A percentile compares a stretch with the other conserved stretches of the same genome.
Conservation (phyloP, 2,113 vertebrate species). For the Hoplias malabaricus region DNA sequence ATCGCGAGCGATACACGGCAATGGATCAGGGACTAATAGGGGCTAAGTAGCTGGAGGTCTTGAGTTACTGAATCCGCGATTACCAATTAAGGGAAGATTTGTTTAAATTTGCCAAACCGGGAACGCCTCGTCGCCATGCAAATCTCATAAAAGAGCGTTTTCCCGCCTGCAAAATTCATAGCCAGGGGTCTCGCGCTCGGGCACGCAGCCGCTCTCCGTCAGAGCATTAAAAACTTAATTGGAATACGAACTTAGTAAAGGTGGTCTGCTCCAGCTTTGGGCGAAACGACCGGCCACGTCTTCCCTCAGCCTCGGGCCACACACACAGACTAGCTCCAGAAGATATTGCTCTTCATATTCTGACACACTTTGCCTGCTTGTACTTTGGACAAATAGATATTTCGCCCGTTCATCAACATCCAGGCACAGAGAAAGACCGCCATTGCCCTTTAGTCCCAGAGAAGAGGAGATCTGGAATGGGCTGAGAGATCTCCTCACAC, state of each 20-base stretch:
- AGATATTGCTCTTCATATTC: not conserved
- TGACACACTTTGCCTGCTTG: not conserved
- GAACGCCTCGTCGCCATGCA: conserved; percentile 79
- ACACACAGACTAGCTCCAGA: conserved; percentile 2
- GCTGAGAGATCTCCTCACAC: conserved; percentile 12
- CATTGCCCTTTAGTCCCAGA: not conserved
- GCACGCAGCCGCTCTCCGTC: conserved; percentile 34
- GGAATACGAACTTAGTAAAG: conserved; percentile 50
- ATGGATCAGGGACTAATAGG: conserved; percentile 84
- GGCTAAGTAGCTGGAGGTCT: conserved; percentile 82
- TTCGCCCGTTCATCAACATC: not conserved
- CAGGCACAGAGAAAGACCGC: not conserved
- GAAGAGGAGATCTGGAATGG: not conserved
- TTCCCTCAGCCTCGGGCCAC: conserved; percentile 3
- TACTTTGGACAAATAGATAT: not conserved
- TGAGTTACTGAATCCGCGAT: conserved; percentile 87
- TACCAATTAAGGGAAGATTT: conserved; percentile 92
- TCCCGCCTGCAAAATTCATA: conserved; percentile 66
- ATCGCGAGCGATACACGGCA: conserved; percentile 75
- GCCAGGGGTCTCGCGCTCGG: conserved; percentile 59
- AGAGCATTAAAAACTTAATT: conserved; percentile 44
- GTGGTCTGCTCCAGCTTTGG: conserved; percentile 19
- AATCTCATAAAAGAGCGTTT: conserved; percentile 76
- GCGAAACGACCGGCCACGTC: conserved; percentile 17
- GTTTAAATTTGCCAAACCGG: conserved; percentile 85